Conservation (phyloP, 2,113 vertebrate genomes). For the Bagarius yarrelli region DNA sequence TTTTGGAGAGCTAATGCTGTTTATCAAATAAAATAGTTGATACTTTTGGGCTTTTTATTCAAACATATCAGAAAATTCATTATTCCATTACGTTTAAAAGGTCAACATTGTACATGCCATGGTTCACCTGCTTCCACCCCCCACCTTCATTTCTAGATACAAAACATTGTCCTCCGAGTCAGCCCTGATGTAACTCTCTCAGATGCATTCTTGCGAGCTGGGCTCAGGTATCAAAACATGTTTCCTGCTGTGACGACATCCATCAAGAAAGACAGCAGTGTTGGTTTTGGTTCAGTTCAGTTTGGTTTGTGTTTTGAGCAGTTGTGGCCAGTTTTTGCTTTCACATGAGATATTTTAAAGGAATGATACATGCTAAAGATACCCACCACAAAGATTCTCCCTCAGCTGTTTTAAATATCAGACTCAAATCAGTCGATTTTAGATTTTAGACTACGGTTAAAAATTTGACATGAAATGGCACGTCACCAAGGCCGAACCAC, state of each 20-base stretch:
- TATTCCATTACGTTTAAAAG: slow-evolving; percentile 33
- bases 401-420: slow-evolving; percentile 33
- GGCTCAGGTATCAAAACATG: slow-evolving; percentile 46
- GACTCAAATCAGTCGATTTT: slow-evolving; percentile 3
- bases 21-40: neutral
- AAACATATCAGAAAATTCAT: slow-evolving; percentile 12
- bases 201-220: slow-evolving; percentile 31
- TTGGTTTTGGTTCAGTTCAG: slow-evolving; percentile 46
- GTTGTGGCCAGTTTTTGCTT: slow-evolving; percentile 34
- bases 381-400: slow-evolving; percentile 19
- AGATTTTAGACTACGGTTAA: slow-evolving; percentile 5
- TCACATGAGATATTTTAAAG: slow-evolving; percentile 33
- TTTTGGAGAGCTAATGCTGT: neutral
- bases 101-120: slow-evolving; percentile 13
- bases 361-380: slow-evolving; percentile 27
- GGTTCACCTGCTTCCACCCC: slow-evolving; percentile 34
- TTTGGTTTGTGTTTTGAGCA: slow-evolving; percentile 40
- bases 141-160: slow-evolving; percentile 13
- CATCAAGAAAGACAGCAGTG: slow-evolving; percentile 41
- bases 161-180: slow-evolving; percentile 27
- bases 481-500: slow-evolving; percentile 6
- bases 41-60: slow-evolving; percentile 10
- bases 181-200: slow-evolving; percentile 35
- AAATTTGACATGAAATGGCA: slow-evolving; percentile 28
- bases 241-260: slow-evolving; percentile 41